phyloP scores from a whole-genome alignment of 2,113 vertebrate genomes.

The Neodon shergylaensis region DNA sequence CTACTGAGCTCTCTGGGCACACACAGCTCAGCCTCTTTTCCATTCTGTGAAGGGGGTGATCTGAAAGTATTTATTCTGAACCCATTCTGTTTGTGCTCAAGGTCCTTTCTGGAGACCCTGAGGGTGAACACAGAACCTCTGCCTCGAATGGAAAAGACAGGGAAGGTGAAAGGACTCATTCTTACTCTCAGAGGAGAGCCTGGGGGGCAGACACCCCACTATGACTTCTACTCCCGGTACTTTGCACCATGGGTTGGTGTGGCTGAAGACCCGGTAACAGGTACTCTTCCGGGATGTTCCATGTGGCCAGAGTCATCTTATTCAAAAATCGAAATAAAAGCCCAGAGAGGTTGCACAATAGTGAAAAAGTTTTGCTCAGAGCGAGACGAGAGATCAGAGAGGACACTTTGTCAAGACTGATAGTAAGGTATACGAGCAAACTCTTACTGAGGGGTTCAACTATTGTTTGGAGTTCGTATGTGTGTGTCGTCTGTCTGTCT shows the following conservation, averaged over 20 bases:
- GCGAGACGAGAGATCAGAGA: background rate
- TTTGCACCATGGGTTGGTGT: conserved; percentile 94
- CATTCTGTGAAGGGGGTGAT: background rate
- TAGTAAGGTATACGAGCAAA: background rate
- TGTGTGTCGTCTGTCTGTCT: too few relatives aligned
- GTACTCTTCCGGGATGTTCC: conserved; percentile 68
- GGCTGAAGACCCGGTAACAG: conserved; percentile 94
- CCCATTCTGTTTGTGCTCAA: conserved; percentile 73
- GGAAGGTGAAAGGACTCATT: conserved; percentile 89
- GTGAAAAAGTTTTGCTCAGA: background rate
- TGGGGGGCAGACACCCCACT: conserved; percentile 79
- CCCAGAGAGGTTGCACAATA: background rate
- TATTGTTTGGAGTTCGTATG: background rate
- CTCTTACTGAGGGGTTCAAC: background rate
- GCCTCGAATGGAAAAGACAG: conserved; percentile 84
- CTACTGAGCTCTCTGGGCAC: background rate
- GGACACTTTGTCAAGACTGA: background rate
- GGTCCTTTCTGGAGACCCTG: conserved; percentile 89
- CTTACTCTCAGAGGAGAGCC: conserved; percentile 90
- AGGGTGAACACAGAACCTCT: conserved; percentile 85
- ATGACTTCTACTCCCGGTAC: conserved; percentile 95
- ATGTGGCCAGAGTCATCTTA: background rate
- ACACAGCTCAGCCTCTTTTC: background rate
- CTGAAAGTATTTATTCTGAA: background rate
- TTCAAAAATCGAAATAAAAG: background rate